Evolutionary conservation across 2,888 invertebrate species (phyloP).

Genomic region (Orthosia gracilis): DNA sequence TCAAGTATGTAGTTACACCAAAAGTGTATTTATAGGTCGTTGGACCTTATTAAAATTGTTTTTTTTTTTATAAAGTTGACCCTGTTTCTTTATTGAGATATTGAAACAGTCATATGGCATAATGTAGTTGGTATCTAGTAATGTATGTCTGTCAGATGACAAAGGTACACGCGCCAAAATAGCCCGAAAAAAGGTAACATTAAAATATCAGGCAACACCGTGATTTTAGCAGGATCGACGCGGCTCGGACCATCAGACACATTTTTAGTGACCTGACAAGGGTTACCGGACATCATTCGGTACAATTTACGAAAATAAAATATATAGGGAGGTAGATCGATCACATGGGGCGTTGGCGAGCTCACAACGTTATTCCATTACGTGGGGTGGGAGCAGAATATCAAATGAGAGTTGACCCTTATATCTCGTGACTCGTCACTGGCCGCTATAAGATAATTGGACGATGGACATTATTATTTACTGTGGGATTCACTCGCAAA

Average conservation of each 20-base stretch:
- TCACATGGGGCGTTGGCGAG: conserved; percentile 77
- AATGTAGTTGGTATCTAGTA: not conserved
- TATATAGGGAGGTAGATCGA: conserved; percentile 82
- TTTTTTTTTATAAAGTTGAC: not conserved
- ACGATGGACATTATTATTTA: conserved; percentile 69
- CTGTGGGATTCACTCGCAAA: conserved; percentile 56
- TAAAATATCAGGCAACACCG: conserved; percentile 66
- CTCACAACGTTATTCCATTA: conserved; percentile 90
- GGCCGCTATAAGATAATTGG: conserved; percentile 72
- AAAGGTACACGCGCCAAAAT: conserved; percentile 22
- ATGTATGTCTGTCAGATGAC: conserved; percentile 7
- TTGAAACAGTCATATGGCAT: not conserved
- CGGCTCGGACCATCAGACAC: conserved; percentile 69
- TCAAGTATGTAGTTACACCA: not conserved
- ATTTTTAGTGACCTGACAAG: conserved; percentile 83
- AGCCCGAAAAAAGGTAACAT: conserved; percentile 54
- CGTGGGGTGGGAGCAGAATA: conserved; percentile 82
- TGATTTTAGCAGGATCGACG: conserved; percentile 66
- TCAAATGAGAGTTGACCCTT: conserved; percentile 86
- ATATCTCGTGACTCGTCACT: conserved; percentile 76
- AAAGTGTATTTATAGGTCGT: not conserved
- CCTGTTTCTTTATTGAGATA: not conserved
- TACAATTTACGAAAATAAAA: conserved; percentile 88
- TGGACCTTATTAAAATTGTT: not conserved
- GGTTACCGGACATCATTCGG: conserved; percentile 84